Base-by-base conservation (phyloP, 2,797 vertebrate species). In the Scomberomorus guttatus region DNA sequence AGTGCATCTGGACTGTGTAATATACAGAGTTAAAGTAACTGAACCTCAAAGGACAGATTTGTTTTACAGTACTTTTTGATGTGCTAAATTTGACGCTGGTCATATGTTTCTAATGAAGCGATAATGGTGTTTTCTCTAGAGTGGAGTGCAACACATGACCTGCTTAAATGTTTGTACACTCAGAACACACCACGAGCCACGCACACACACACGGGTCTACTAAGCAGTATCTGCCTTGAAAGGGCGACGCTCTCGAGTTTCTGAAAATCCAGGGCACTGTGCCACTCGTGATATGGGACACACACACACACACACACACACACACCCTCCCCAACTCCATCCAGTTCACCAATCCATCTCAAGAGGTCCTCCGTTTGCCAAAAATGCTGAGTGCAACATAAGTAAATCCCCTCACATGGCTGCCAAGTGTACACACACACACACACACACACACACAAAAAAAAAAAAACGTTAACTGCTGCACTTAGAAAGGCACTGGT, bases 221-320 rank as follows among this genome's bases (percentile, higher is more conserved):
- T 79, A 69, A 79, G 83, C 72, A 77, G 69, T 77, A 87, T 75
- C 39, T 76, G 73, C 68, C 77, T 80, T 73, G 73, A 85, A 72
- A 89, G 66, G 76, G 79, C 54, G 58, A 64, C 46, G 20, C 74
- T 77, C 79, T 90, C 54, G 46, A 81, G 84, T 84, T 79, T 84
- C 71, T 39, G 37, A 64, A 87, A 86, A 93, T 88, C 72, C 82
- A 91, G 91, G 90, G 87, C 86, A 91, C 74, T 86, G 78, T 92
- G 91, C 89, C 87, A 90, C 82, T 71, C n/a, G 29, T 85, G 77
- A 93, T 91, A 86, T 87, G 82, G 88, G 86, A 83, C 80, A 83
- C 89, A 77, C 69, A 48, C 74, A 57, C 55, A 37, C 73, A 18
- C 55, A 20, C 65, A 24, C 50, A 54, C 27, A 44, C n/a, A 50